Conservation (phyloP, 2,888 invertebrate genomes). For the Noctua fimbriata region DNA sequence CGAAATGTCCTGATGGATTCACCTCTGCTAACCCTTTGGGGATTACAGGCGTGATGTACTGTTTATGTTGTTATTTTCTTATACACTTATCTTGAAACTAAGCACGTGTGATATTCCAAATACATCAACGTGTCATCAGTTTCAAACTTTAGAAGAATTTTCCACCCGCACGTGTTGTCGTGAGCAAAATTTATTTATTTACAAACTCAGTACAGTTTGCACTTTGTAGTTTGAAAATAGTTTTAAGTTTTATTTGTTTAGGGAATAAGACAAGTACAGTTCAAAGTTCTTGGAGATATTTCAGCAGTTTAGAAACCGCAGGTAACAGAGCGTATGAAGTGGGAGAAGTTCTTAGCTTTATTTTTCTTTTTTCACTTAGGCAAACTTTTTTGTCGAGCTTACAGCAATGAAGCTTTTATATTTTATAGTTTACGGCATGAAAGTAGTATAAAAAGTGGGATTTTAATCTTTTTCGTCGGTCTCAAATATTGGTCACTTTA, state of each 20-base stretch:
- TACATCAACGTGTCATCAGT: slow-evolving; percentile 8
- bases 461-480: no score
- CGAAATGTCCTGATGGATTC: no score
- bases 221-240: slow-evolving; percentile 41
- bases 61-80: neutral
- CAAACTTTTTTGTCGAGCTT: neutral
- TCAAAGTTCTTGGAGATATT: slow-evolving; percentile 37
- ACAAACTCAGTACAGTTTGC: slow-evolving; percentile 40
- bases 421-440: no score
- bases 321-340: slow-evolving; percentile 8
- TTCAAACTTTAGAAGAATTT: slow-evolving; percentile 20
- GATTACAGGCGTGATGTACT: neutral
- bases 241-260: slow-evolving; percentile 49
- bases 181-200: slow-evolving; percentile 46
- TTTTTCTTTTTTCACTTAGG: neutral
- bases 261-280: slow-evolving; percentile 41
- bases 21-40: neutral
- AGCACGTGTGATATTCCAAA: slow-evolving; percentile 9
- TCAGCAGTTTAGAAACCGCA: slow-evolving; percentile 28
- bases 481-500: neutral
- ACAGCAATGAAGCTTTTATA: neutral
- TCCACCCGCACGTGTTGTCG: slow-evolving; percentile 26
- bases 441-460: no score
- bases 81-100: neutral
- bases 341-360: slow-evolving; percentile 17